A percentile compares a stretch with the other conserved stretches of the same genome.
Evolutionary conservation across 2,113 vertebrate species (phyloP).

Genomic region (Marcusenius ussheri): DNA sequence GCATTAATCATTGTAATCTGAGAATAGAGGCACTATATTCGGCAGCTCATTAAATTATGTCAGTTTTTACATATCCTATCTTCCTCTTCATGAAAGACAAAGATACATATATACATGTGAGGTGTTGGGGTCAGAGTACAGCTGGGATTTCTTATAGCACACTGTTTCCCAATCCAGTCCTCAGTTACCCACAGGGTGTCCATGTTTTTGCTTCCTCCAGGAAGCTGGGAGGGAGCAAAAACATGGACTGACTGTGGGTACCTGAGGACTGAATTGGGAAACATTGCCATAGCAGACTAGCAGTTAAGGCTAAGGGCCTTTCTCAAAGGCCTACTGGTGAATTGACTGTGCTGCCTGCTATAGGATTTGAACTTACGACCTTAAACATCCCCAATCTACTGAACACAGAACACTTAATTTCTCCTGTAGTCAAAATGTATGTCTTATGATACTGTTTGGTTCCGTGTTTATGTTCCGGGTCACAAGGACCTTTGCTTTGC

Average conservation of each 20-base stretch:
- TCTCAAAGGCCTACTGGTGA: neutral
- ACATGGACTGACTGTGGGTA: no score
- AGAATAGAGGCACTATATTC: neutral
- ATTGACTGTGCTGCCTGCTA: neutral
- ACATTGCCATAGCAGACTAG: neutral
- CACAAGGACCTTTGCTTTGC: neutral
- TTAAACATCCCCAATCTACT: neutral
- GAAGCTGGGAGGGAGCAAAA: no score
- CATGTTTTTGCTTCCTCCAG: no score
- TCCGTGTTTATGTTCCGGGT: neutral
- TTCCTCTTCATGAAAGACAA: neutral
- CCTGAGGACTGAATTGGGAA: no score
- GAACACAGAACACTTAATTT: neutral
- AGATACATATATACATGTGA: no score
- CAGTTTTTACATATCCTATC: neutral
- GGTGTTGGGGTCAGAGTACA: neutral
- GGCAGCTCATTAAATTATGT: neutral
- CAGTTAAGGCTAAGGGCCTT: neutral
- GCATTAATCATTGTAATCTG: neutral
- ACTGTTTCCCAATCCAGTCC: no score
- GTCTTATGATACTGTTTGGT: neutral
- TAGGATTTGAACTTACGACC: neutral
- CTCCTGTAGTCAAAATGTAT: neutral
- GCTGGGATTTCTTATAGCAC: no score
- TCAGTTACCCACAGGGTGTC: no score